Evolutionary conservation across 2,888 invertebrate genomes (phyloP).

Genomic region (Laspeyria flexula): DNA sequence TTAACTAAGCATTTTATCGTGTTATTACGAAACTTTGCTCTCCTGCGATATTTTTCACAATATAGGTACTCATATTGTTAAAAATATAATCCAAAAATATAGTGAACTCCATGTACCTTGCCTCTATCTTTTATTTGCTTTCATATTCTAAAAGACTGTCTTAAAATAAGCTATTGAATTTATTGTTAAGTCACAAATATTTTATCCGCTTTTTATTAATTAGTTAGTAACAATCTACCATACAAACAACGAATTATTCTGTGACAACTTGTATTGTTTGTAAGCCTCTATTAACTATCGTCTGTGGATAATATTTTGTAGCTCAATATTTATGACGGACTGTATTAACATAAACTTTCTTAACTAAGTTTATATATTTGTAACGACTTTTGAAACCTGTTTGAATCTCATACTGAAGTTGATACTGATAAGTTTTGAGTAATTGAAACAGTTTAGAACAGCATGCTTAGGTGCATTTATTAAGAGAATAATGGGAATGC

Average conservation of each 20-base stretch:
- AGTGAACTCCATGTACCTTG: constrained; percentile 49
- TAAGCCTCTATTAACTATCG: constrained; percentile 45
- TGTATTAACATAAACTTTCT: constrained; percentile 31
- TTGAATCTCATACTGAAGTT: constrained; percentile 51
- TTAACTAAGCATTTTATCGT: constrained; percentile 12
- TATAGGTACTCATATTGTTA: constrained; percentile 15
- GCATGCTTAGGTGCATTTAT: constrained; percentile 31
- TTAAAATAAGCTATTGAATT: constrained; percentile 81
- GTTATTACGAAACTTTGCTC: constrained; percentile 20
- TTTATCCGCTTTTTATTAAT: constrained; percentile 69
- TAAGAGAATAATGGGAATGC: constrained; percentile 17
- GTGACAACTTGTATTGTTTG: constrained; percentile 63
- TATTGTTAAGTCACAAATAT: constrained; percentile 84
- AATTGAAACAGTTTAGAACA: constrained; percentile 13
- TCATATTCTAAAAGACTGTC: constrained; percentile 83
- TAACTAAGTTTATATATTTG: constrained; percentile 29
- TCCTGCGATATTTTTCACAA: constrained; percentile 14
- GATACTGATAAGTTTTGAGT: constrained; percentile 34
- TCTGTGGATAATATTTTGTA: constrained; percentile 45
- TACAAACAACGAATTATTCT: constrained; percentile 80
- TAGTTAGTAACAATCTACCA: constrained; percentile 69
- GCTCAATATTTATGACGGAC: constrained; percentile 52
- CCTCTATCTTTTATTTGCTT: constrained; percentile 58
- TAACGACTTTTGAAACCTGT: constrained; percentile 25
- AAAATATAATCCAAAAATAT: constrained; percentile 28